phyloP scores from a whole-genome alignment of 2,797 vertebrate species.

The Chiloscyllium punctatum region DNA sequence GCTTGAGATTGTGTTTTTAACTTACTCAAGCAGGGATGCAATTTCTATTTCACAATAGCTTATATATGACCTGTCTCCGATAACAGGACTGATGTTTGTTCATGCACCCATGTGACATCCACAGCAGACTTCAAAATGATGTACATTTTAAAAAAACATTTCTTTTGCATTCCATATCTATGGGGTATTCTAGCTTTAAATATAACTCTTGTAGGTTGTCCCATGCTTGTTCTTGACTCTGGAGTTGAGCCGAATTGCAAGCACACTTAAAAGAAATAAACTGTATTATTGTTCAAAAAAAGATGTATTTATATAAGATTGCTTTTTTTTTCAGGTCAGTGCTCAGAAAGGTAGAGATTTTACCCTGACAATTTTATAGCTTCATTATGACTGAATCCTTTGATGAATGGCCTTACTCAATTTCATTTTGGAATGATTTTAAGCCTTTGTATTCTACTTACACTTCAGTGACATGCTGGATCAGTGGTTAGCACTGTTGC shows the following conservation, averaged over 20 bases:
- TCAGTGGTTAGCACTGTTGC: too few species aligned
- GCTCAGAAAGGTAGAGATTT: background rate
- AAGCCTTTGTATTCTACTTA: background rate
- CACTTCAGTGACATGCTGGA: background rate
- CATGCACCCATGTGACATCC: background rate
- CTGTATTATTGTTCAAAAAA: background rate
- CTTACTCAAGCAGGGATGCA: background rate
- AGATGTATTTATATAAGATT: background rate
- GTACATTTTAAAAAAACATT: background rate
- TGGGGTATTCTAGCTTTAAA: background rate
- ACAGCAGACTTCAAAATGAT: background rate
- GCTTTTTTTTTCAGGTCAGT: background rate
- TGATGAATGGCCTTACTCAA: background rate
- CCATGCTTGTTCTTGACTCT: background rate
- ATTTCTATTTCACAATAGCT: background rate
- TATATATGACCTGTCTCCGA: background rate
- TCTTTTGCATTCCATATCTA: background rate
- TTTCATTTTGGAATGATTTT: background rate
- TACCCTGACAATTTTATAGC: background rate
- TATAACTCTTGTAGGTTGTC: background rate
- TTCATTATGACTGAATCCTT: slow-evolving; percentile 6
- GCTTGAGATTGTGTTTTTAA: background rate
- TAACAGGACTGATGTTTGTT: background rate
- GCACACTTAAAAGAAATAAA: background rate
- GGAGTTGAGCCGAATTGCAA: background rate